phyloP scores from a whole-genome alignment of 2,113 vertebrate genomes.

The Benitochromis conjunctus region DNA sequence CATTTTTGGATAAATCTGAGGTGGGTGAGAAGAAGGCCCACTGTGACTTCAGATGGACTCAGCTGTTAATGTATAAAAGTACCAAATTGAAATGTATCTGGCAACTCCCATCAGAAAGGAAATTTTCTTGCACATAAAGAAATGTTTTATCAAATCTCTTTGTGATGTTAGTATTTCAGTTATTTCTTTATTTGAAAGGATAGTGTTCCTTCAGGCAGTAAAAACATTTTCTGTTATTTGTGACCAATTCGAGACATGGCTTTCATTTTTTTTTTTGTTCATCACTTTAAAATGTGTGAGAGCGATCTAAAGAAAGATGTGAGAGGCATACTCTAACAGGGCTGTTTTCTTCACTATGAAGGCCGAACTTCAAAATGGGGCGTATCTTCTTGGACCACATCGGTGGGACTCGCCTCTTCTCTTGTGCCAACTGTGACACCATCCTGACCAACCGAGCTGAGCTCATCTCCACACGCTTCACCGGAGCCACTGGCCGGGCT shows the following conservation, averaged over 20 bases:
- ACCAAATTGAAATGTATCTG: not conserved
- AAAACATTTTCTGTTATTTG: not conserved
- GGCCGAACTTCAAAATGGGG: slow-evolving; percentile 75
- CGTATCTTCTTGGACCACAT: slow-evolving; percentile 97
- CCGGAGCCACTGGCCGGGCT: slow-evolving; percentile 92
- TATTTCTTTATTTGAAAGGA: not conserved
- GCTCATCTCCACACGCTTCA: slow-evolving; percentile 97
- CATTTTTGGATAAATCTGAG: not conserved
- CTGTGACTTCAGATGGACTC: not conserved
- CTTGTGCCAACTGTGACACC: slow-evolving; percentile 95
- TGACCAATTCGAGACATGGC: not conserved
- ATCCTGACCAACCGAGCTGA: slow-evolving; percentile 96
- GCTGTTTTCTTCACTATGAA: not conserved
- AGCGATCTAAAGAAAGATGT: not conserved
- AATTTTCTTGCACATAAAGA: not conserved
- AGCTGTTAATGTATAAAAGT: not conserved
- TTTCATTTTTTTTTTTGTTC: not conserved
- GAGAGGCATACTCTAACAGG: not conserved
- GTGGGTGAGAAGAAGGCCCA: not conserved
- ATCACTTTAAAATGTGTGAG: not conserved
- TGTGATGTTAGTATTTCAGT: not conserved
- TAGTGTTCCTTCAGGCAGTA: not conserved
- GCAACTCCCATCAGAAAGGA: not conserved
- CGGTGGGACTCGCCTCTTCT: slow-evolving; percentile 94
- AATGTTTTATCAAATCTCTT: not conserved